These are phyloP conservation scores for Ariopsis seemanni DNA, from an alignment of 2,113 vertebrate genomes.

Conservation along the genomic window DNA sequence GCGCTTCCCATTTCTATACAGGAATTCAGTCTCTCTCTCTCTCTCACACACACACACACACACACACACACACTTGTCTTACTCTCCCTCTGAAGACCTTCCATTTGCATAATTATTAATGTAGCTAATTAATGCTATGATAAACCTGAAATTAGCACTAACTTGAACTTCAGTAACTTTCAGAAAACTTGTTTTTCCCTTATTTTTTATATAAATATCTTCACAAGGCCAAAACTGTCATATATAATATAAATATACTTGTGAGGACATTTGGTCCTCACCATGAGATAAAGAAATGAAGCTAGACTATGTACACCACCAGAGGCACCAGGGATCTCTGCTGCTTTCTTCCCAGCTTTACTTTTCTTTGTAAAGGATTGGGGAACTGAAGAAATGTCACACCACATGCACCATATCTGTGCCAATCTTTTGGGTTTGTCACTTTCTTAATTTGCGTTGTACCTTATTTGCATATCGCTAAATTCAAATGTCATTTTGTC, in stretches of 20 bases:
- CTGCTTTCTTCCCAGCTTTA: not conserved
- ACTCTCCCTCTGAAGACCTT: not conserved
- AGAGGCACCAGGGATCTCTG: too few relatives aligned
- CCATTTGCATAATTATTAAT: not conserved
- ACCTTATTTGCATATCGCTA: not conserved
- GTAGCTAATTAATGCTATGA: not conserved
- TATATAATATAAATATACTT: not conserved
- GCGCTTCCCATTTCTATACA: not conserved
- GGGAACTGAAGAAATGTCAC: not conserved
- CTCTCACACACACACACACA: conserved; percentile 9
- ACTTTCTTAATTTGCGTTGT: not conserved
- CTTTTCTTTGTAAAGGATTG: not conserved
- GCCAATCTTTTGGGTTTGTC: not conserved
- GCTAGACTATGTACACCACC: not conserved
- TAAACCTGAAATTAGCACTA: not conserved
- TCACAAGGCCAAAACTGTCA: not conserved
- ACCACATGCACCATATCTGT: not conserved
- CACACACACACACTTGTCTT: not conserved
- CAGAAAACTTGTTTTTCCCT: not conserved
- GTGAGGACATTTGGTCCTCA: not conserved
- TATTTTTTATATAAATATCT: not conserved
- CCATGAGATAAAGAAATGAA: not conserved
- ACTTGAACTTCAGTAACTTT: not conserved
- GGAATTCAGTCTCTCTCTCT: not conserved
- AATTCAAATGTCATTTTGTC: not conserved